Base-by-base conservation (phyloP, 2,113 vertebrate genomes). In the Desmodus rotundus region DNA sequence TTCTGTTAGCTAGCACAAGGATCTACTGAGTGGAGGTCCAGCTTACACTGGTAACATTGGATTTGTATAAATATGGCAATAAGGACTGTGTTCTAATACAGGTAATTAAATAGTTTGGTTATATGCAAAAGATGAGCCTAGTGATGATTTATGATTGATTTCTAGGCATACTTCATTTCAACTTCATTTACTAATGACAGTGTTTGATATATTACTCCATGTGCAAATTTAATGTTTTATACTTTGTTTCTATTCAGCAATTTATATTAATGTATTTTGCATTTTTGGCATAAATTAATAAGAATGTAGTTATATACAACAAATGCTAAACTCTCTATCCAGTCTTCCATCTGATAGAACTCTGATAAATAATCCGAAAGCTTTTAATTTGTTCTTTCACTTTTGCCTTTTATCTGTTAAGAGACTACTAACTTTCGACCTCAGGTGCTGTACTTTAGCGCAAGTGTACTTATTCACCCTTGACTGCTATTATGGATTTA, bases 201-300 rank as follows among this genome's bases (percentile, higher is more conserved):
- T 89, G 11, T 74, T 85, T 89, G 63, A 36, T 65, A 73, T 54
- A 22, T 87, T 52, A 89, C 65, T 92, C 33, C 5, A 72, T n/a
- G 20, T 92, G 17, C 24, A 72, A 83, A 88, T 78, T 22, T 78
- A 26, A 86, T 78, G 8, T 73, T 91, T 95, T 88, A 73, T 5
- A 58, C 45, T 58, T 45, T 56, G 65, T 74, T 89, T 68, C 41
- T 61, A 2, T 84, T 94, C 56, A 89, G 56, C 41, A 85, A 74
- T 93, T 95, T 95, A 61, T 67, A 82, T 87, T 72, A 76, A 31
- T 73, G 67, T 58, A 78, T 47, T 96, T 92, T 87, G 41, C 63
- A 87, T 92, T 89, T 94, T 92, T 54, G 36, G 9, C 15, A 31
- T 77, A 94, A 61, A 90, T 82, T 84, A 92, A 86, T 86, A 41